Evolutionary conservation across 2,113 vertebrate species (phyloP).

Genomic region (Hymenochirus boettgeri): DNA sequence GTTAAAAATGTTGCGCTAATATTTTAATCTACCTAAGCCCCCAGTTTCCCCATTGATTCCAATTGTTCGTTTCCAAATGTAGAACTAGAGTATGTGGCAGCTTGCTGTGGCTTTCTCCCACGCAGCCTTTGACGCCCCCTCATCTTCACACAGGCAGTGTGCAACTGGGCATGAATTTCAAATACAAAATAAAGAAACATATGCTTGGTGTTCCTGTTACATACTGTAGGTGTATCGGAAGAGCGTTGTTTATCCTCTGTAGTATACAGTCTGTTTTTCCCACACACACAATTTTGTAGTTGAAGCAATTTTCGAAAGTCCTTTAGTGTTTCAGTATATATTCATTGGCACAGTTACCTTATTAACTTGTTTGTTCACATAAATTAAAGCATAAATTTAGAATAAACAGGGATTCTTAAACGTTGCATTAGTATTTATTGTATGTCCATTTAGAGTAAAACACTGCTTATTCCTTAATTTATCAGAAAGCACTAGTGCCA

Average conservation of each 20-base stretch:
- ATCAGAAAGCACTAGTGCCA: too few relatives aligned
- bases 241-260: slow-evolving; percentile 43
- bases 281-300: background rate
- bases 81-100: slow-evolving; percentile 26
- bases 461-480: too few relatives aligned
- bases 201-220: slow-evolving; percentile 42
- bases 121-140: slow-evolving; percentile 45
- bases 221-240: slow-evolving; percentile 44
- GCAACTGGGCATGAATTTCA: slow-evolving; percentile 47
- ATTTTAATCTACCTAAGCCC: too few relatives aligned
- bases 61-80: slow-evolving; percentile 40
- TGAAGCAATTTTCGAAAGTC: background rate
- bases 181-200: slow-evolving; percentile 47
- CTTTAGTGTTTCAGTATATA: background rate
- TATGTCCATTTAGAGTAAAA: too few relatives aligned
- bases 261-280: slow-evolving; percentile 26
- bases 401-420: too few relatives aligned
- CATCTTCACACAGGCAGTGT: slow-evolving; percentile 48
- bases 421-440: too few relatives aligned
- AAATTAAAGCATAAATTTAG: too few relatives aligned
- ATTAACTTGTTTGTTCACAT: too few relatives aligned
- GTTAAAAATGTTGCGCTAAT: too few relatives aligned
- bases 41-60: slow-evolving; percentile 20
- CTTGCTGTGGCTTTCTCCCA: slow-evolving; percentile 51
- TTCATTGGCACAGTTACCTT: too few relatives aligned